Base-by-base conservation (phyloP, 92 coral and sea anemone genomes). In the Epizoanthus illoricatus region DNA sequence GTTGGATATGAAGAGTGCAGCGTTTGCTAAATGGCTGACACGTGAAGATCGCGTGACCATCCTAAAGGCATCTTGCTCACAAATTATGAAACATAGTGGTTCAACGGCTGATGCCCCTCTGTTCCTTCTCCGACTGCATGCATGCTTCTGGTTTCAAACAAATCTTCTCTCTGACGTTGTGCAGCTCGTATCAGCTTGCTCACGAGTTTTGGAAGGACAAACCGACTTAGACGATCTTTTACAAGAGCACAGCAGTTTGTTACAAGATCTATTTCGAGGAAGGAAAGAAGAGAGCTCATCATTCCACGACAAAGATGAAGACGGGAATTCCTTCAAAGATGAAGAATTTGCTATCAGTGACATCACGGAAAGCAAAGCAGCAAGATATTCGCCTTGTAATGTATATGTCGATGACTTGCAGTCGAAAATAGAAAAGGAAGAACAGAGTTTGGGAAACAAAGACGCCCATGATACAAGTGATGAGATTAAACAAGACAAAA, bases 1-100 rank as follows among this genome's bases (percentile, higher is more conserved):
- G 63, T 80, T 81, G 41, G 89, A 86, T 58, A 13, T 86, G 45
- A 65, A 47, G 82, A 71, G 81, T 61, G 75, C 86, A 17, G 89
- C 80, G 40, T 80, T 86, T 63, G 24, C 23, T 18, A 33, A 19
- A 52, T 56, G 65, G 67, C 43, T 85, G 39, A 39, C 23, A 19
- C 89, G 89, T 64, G 73, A 64, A 61, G 74, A 67, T 21, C 81
- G 89, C 20, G 86, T 86, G 18, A 56, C 76, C 33, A 12, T 74
- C 67, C 70, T 71, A 33, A 82, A 86, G 65, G 85, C 86, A 60
- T 75, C 67, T 24, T 60, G 67, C 42, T 28, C 80, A 21, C 67
- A 75, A 43, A 42, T 71, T 71, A 42, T 71, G 75, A 42, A 71
- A 36, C 3, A 55, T 71, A 43, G 28, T 42, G 58, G 58, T 19